A percentile compares a stretch with the other conserved stretches of the same genome.
phyloP scores from a whole-genome alignment of 2,113 vertebrate species.

The Leucoraja erinaceus region DNA sequence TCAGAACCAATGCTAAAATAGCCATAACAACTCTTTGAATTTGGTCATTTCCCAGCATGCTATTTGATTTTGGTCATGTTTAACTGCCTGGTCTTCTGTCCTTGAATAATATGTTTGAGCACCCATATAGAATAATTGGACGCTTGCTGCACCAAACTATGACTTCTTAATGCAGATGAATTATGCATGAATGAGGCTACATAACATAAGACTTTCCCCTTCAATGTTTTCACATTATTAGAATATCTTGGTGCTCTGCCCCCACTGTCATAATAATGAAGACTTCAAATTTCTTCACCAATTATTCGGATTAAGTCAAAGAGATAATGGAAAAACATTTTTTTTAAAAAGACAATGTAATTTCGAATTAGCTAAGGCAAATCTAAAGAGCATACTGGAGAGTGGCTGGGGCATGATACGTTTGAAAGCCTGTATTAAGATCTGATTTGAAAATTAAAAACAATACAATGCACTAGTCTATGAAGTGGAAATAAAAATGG shows the following conservation, averaged over 20 bases:
- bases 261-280: no score
- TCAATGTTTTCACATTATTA: no score
- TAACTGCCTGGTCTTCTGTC: not conserved
- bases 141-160: no score
- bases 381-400: no score
- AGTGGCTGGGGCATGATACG: not conserved
- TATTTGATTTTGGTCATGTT: not conserved
- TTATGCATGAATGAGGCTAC: no score
- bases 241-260: no score
- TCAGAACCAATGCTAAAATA: not conserved
- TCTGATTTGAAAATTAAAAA: not conserved
- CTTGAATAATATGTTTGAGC: not conserved
- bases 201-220: no score
- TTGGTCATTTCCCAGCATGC: not conserved
- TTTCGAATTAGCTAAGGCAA: not conserved
- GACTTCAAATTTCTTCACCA: not conserved
- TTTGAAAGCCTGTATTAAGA: not conserved
- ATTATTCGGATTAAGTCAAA: not conserved
- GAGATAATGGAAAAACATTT: not conserved
- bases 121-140: not conserved
- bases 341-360: no score
- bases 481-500: no score
- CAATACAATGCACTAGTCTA: not conserved
- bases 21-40: not conserved
- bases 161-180: no score